Percentiles rank a stretch among this genome's conserved stretches.
phyloP scores from a whole-genome alignment of 2,113 vertebrate species.

The Hydropotes inermis region DNA sequence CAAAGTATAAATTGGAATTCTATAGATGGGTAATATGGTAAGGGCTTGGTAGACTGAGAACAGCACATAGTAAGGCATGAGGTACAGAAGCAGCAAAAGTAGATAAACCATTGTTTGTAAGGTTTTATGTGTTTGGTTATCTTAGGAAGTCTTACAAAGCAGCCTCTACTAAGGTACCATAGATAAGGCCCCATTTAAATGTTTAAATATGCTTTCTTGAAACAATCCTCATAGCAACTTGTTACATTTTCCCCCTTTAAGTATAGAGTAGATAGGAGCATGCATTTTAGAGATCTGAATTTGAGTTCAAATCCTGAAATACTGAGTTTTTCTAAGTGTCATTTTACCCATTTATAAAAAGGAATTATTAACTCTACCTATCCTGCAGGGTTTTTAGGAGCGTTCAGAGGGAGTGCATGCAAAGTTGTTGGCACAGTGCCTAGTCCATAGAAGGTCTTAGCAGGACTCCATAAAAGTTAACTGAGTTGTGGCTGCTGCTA shows the following conservation, averaged over 20 bases:
- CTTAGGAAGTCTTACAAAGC: neutral
- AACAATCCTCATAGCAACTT: neutral
- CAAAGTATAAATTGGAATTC: neutral
- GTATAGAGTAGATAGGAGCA: neutral
- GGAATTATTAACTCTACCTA: neutral
- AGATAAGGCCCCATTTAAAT: neutral
- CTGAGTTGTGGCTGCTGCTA: neutral
- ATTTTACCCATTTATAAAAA: neutral
- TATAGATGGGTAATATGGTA: neutral
- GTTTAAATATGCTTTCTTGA: neutral
- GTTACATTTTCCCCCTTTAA: neutral
- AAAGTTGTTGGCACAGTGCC: neutral
- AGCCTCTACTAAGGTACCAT: neutral
- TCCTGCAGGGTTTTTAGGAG: neutral
- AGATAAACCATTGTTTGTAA: neutral
- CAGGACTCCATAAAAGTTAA: neutral
- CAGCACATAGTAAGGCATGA: neutral
- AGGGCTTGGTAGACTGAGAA: neutral
- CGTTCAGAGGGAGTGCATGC: neutral
- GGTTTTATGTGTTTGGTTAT: neutral
- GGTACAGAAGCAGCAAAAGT: neutral
- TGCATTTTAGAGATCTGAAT: neutral
- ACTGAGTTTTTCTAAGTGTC: neutral
- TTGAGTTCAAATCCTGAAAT: conserved; percentile 15
- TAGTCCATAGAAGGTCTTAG: neutral